Base-by-base conservation (phyloP, 30 jellyfish, hydroid and myxozoan species). In the Catostylus mosaicus region DNA sequence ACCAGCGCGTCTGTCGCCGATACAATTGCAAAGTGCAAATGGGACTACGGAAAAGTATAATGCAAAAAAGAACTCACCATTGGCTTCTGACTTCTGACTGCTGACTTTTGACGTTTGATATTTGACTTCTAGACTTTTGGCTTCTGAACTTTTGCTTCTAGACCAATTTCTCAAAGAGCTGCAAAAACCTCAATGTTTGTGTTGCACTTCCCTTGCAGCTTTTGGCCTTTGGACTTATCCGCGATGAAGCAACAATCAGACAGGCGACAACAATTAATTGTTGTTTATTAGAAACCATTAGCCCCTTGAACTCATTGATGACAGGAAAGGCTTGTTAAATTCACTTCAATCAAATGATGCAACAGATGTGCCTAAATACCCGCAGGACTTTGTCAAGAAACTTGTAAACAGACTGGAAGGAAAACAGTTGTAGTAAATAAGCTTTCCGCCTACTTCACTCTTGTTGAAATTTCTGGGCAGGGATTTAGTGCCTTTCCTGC, bases 371-470 rank as follows among this genome's bases (percentile, higher is more conserved):
- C 40, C 36, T 4, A 32, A 23, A 18, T 45, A 16, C 73, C 85
- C 75, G 75, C 85, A 74, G 75, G 65, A 62, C 35, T 16, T 61
- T 46, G 40, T 38, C 79, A 59, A 59, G 48, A 64, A 76, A 79
- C 82, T 63, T 79, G 89, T 79, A 79, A 79, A 79, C 82, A 67
- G 71, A 26, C 23, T 67, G 80, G 37, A 79, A 79, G 81, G 82
- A 79, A 65, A 79, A 30, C 89, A 65, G 70, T 66, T 61, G 61
- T 52, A 51, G 69, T 7, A 38, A 46, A 65, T 79, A 79, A 79
- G 66, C 73, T 64, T 79, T 79, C 89, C 89, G 89, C 89, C 89
- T 64, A 79, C 89, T 65, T 62, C 61, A 46, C 67, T 27, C 85
- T 64, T 65, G 89, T 79, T 79, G 89, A 79, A 63, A 79, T 51